Evolutionary conservation across 2,888 invertebrate species (phyloP).

Genomic region (Deilephila elpenor): DNA sequence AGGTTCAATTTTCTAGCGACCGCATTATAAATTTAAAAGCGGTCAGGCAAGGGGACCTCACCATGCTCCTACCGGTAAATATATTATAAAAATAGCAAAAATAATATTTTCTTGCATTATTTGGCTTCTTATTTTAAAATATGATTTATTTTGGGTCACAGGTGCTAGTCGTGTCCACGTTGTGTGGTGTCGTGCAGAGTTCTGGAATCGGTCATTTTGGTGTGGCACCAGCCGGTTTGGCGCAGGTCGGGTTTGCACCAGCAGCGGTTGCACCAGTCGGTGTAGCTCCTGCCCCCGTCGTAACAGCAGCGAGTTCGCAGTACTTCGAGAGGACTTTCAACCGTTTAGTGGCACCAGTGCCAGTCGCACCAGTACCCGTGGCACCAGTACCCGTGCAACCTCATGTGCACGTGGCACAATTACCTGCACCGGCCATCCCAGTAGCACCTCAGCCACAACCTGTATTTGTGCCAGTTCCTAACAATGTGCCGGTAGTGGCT

Average conservation of each 20-base stretch:
- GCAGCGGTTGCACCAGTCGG: constrained; percentile 38
- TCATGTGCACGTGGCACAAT: constrained; percentile 34
- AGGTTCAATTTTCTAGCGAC: constrained; percentile 74
- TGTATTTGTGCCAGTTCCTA: constrained; percentile 42
- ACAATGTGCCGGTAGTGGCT: constrained; percentile 39
- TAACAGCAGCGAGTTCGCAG: constrained; percentile 88
- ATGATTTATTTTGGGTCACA: constrained; percentile 42
- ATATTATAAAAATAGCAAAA: constrained; percentile 33
- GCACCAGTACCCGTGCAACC: constrained; percentile 45
- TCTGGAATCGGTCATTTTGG: constrained; percentile 60
- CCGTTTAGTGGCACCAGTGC: constrained; percentile 67
- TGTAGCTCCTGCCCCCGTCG: constrained; percentile 72
- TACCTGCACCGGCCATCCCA: constrained; percentile 44
- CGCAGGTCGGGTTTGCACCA: background rate
- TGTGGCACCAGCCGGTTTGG: background rate
- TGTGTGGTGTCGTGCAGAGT: constrained; percentile 59
- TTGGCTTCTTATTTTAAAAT: constrained; percentile 12
- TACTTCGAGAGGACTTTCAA: constrained; percentile 88
- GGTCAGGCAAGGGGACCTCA: constrained; percentile 63
- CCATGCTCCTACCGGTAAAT: constrained; percentile 70
- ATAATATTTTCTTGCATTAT: background rate
- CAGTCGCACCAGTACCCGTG: constrained; percentile 37
- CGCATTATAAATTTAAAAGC: constrained; percentile 76
- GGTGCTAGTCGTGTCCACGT: constrained; percentile 57
- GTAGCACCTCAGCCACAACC: constrained; percentile 48